These are phyloP conservation scores for Chymomyza fuscimana DNA, from an alignment of 2,888 invertebrate species.

Conservation along the genomic window DNA sequence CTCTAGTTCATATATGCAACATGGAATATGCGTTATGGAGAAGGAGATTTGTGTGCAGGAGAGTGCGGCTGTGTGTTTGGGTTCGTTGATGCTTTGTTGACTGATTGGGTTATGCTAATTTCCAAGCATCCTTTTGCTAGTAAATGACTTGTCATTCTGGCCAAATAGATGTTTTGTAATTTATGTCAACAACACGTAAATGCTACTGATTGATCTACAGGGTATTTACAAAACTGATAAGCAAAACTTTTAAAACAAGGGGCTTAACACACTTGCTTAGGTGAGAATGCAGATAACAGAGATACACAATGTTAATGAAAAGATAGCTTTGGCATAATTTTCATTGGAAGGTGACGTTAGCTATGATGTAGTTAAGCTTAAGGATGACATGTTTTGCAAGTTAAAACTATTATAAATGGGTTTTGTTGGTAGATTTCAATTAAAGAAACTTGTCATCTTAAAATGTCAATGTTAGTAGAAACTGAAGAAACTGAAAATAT, in stretches of 20 bases:
- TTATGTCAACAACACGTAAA: background rate
- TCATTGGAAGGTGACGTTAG: too few species aligned
- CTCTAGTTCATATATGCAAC: background rate
- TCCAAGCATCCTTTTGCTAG: background rate
- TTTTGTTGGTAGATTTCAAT: background rate
- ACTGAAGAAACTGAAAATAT: too few species aligned
- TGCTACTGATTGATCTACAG: background rate
- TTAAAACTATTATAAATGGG: background rate
- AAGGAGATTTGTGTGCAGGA: too few species aligned
- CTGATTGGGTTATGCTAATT: background rate
- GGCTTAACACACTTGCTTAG: background rate
- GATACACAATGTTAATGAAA: background rate
- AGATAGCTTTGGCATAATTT: too few species aligned
- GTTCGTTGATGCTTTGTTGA: background rate
- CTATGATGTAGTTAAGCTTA: background rate
- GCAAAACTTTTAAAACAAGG: background rate
- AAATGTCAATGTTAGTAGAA: background rate
- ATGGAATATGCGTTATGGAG: background rate
- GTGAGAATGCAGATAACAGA: background rate
- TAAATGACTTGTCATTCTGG: background rate
- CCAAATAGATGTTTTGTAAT: background rate
- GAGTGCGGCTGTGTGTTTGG: background rate
- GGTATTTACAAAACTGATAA: background rate
- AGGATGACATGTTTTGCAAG: background rate
- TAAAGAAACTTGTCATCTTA: background rate